phyloP scores from a whole-genome alignment of 2,888 invertebrate species.

The Melangyna quadrimaculata region DNA sequence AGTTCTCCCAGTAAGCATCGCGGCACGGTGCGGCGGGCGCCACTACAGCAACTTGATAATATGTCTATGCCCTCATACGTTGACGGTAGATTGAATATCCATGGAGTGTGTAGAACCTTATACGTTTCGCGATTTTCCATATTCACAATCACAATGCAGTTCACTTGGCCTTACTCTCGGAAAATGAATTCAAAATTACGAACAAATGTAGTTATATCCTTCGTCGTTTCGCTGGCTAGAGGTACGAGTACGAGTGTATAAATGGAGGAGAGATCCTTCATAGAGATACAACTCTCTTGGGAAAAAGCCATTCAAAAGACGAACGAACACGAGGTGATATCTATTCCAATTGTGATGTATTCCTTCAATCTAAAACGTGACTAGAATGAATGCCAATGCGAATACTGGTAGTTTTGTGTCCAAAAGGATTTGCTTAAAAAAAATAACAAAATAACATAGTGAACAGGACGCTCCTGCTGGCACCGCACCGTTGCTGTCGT shows the following conservation, averaged over 20 bases:
- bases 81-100: conserved; percentile 12
- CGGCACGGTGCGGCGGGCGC: background rate
- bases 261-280: conserved; percentile 7
- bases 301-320: conserved; percentile 24
- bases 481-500: background rate
- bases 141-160: background rate
- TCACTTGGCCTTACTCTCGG: background rate
- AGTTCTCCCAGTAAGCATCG: conserved; percentile 14
- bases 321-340: conserved; percentile 37
- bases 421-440: conserved; percentile 39
- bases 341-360: conserved; percentile 66
- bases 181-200: conserved; percentile 52
- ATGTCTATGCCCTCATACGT: conserved; percentile 13
- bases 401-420: conserved; percentile 44
- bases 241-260: background rate
- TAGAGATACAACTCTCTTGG: background rate
- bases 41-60: conserved; percentile 27
- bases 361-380: conserved; percentile 71
- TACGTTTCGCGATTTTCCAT: conserved; percentile 2
- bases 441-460: background rate
- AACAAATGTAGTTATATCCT: conserved; percentile 35
- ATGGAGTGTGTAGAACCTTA: background rate
- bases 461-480: background rate
- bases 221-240: background rate
- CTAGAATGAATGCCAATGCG: conserved; percentile 61